Conservation (phyloP, 2,888 invertebrate genomes). For the Cecidostiba fungosa region DNA sequence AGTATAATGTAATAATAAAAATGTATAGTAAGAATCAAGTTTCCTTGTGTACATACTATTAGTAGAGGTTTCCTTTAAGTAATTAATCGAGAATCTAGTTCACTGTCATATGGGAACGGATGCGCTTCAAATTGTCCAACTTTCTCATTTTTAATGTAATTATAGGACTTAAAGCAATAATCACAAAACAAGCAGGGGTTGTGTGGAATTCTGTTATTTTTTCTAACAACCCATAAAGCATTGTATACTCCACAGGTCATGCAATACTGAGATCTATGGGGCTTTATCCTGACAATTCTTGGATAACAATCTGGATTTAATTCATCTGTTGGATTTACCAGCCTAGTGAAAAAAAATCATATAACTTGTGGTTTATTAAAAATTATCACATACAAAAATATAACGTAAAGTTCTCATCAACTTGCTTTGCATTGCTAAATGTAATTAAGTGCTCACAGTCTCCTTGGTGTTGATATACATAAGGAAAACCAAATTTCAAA, state of each 20-base stretch:
- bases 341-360: slow-evolving; percentile 75
- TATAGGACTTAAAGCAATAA: slow-evolving; percentile 87
- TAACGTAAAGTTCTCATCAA: neutral
- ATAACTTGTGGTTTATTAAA: neutral
- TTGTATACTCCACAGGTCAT: slow-evolving; percentile 84
- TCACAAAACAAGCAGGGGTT: slow-evolving; percentile 91
- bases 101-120: slow-evolving; percentile 79
- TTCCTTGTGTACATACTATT: slow-evolving; percentile 83
- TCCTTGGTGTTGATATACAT: slow-evolving; percentile 95
- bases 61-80: neutral
- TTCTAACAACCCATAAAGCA: slow-evolving; percentile 87
- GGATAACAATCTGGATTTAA: slow-evolving; percentile 83
- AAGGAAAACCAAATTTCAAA: slow-evolving; percentile 84
- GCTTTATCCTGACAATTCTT: slow-evolving; percentile 81
- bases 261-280: slow-evolving; percentile 82
- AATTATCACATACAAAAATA: too few species aligned
- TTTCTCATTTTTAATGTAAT: slow-evolving; percentile 88
- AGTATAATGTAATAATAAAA: neutral
- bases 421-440: slow-evolving; percentile 85
- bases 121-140: slow-evolving; percentile 89
- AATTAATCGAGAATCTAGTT: slow-evolving; percentile 45
- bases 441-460: slow-evolving; percentile 94
- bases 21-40: slow-evolving; percentile 9
- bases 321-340: slow-evolving; percentile 82
- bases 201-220: slow-evolving; percentile 86